These are phyloP conservation scores for Spheniscus humboldti DNA, from an alignment of 2,797 vertebrate genomes.

Conservation along the genomic window DNA sequence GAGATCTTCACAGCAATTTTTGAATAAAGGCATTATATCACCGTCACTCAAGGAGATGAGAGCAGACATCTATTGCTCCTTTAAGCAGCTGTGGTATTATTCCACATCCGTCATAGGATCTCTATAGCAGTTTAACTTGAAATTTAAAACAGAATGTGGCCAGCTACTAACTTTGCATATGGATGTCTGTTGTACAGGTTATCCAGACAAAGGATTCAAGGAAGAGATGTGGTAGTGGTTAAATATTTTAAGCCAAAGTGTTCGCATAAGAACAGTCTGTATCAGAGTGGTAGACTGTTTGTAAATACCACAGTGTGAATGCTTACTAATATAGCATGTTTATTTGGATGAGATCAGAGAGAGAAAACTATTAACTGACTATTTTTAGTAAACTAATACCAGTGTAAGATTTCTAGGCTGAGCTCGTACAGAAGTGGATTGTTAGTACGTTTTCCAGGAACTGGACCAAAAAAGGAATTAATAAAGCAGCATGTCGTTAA, in stretches of 20 bases:
- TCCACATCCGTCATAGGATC: not conserved
- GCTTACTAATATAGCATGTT: not conserved
- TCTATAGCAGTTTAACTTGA: not conserved
- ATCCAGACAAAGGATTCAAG: not conserved
- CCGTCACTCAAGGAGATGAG: not conserved
- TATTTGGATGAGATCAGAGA: not conserved
- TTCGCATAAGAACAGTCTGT: not conserved
- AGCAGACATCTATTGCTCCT: not conserved
- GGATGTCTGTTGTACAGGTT: not conserved
- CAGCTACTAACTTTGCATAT: not conserved
- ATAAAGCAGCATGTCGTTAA: constrained; percentile 1
- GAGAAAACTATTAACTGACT: not conserved
- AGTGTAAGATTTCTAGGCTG: not conserved
- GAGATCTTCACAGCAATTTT: constrained; percentile 8
- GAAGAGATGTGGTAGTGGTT: not conserved
- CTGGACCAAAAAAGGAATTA: not conserved
- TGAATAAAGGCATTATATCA: constrained; percentile 10
- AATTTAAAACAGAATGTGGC: not conserved
- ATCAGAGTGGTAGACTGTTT: not conserved
- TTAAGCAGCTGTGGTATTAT: not conserved
- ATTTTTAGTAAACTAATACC: not conserved
- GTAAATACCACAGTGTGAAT: not conserved
- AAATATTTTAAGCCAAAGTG: not conserved
- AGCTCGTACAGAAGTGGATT: not conserved
- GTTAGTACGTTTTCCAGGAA: not conserved